Evolutionary conservation across 1,140 invertebrate species (phyloP).

Genomic region (Formica exsecta): DNA sequence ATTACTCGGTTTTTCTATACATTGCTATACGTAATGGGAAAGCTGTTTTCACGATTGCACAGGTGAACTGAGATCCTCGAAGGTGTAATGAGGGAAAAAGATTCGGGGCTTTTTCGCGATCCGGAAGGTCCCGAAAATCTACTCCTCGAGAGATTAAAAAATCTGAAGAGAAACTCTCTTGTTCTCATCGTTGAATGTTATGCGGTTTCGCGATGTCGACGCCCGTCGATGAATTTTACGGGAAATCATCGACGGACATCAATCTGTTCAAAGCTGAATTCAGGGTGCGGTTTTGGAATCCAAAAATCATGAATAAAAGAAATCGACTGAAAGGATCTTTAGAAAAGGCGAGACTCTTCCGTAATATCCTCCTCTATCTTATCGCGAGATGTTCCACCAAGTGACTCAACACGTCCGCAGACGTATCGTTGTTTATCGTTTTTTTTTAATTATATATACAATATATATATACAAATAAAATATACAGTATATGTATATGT

Average conservation of each 20-base stretch:
- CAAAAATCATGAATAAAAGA: neutral
- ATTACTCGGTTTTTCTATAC: slow-evolving; percentile 2
- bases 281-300: slow-evolving; percentile 11
- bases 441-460: slow-evolving; percentile 52
- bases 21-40: slow-evolving; percentile 45
- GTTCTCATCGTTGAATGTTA: slow-evolving; percentile 43
- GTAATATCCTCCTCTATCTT: slow-evolving; percentile 25
- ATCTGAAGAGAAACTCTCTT: slow-evolving; percentile 1
- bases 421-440: slow-evolving; percentile 8
- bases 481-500: slow-evolving; percentile 5
- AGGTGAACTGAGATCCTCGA: slow-evolving; percentile 30
- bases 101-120: neutral
- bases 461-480: slow-evolving; percentile 55
- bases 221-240: slow-evolving; percentile 9
- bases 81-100: slow-evolving; percentile 35
- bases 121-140: neutral
- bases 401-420: neutral
- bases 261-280: slow-evolving; percentile 11
- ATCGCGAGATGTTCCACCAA: neutral
- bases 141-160: slow-evolving; percentile 37
- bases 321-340: neutral
- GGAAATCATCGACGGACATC: neutral
- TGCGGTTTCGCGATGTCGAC: slow-evolving; percentile 1
- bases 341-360: slow-evolving; percentile 41
- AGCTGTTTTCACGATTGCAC: slow-evolving; percentile 41